These are phyloP conservation scores for Cyclophora albipunctata DNA, from an alignment of 2,888 invertebrate species.

Conservation along the genomic window DNA sequence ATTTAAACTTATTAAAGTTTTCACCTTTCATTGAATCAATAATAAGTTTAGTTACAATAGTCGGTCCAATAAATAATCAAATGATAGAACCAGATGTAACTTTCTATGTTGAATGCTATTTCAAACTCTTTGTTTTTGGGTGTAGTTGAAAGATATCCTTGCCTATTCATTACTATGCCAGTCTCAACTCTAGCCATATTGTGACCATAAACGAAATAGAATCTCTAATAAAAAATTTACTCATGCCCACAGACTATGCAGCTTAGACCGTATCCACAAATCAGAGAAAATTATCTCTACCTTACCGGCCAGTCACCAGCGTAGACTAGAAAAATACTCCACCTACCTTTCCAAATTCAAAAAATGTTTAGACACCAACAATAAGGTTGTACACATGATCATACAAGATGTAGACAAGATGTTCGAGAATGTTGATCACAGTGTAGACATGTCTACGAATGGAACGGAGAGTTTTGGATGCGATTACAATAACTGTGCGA, in stretches of 20 bases:
- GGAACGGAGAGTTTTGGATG: slow-evolving; percentile 55
- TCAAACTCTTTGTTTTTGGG: no score
- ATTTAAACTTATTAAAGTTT: no score
- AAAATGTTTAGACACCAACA: slow-evolving; percentile 85
- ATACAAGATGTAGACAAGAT: slow-evolving; percentile 87
- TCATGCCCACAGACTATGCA: slow-evolving; percentile 78
- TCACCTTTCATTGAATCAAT: no score
- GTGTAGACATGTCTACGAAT: slow-evolving; percentile 36
- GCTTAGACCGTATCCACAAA: slow-evolving; percentile 82
- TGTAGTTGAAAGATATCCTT: no score
- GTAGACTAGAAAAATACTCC: slow-evolving; percentile 83
- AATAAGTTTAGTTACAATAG: no score
- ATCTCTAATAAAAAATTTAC: no score
- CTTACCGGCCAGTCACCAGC: slow-evolving; percentile 84
- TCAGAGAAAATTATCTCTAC: slow-evolving; percentile 84
- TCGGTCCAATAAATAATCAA: no score
- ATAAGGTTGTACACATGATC: slow-evolving; percentile 80
- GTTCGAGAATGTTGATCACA: slow-evolving; percentile 83
- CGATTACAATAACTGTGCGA: slow-evolving; percentile 59
- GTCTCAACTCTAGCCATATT: no score
- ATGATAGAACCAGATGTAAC: no score
- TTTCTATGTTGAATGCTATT: no score
- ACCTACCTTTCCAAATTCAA: slow-evolving; percentile 84
- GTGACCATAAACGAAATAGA: no score
- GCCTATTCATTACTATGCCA: no score